phyloP scores from a whole-genome alignment of 2,888 invertebrate genomes.

The Adelphocoris suturalis region DNA sequence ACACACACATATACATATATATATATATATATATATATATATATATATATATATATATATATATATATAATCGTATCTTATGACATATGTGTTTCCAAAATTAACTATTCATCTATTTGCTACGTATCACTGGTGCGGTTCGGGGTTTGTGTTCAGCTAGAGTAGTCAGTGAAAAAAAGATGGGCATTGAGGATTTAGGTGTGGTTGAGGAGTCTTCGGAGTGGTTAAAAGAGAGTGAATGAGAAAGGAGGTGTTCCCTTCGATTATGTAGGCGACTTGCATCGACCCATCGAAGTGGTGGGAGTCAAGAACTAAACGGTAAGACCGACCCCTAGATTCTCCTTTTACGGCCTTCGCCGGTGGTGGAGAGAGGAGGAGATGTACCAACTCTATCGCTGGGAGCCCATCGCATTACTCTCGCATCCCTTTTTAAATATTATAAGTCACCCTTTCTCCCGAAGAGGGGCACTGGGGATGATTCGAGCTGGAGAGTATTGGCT shows the following conservation, averaged over 20 bases:
- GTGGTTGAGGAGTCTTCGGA: neutral
- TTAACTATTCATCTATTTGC: neutral
- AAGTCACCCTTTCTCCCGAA: conserved; percentile 1
- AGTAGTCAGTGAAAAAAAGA: neutral
- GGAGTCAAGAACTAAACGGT: conserved; percentile 17
- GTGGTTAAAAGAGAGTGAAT: neutral
- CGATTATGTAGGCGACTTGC: conserved; percentile 50
- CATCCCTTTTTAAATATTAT: conserved; percentile 35
- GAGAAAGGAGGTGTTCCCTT: neutral
- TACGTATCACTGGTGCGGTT: neutral
- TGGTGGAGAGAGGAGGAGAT: neutral
- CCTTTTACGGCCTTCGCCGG: conserved; percentile 13
- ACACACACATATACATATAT: too few relatives aligned
- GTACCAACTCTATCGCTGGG: conserved; percentile 22
- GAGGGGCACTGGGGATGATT: neutral
- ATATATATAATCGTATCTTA: too few relatives aligned
- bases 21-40: too few relatives aligned
- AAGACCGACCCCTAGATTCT: conserved; percentile 38
- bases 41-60: too few relatives aligned
- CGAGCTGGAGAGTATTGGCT: neutral
- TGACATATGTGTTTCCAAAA: too few relatives aligned
- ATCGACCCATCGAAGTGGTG: conserved; percentile 30
- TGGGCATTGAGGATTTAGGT: neutral
- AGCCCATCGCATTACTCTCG: conserved; percentile 40
- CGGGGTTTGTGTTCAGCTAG: neutral